Evolutionary conservation across 1,140 invertebrate species (phyloP), one percentile per base, ranked within the genome.

Genomic region (Drosophila lowei): DNA sequence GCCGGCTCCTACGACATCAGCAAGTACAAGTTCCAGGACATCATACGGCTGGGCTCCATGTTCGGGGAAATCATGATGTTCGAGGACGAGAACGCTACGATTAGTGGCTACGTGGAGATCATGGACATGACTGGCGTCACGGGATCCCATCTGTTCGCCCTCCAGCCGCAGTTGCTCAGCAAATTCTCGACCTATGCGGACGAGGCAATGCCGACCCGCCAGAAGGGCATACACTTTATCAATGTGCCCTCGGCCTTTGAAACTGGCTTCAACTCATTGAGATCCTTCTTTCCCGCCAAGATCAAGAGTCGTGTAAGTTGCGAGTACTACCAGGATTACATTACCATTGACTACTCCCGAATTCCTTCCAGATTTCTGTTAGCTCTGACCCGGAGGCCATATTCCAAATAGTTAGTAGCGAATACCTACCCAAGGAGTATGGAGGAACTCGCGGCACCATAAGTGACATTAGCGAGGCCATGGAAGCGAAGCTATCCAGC

Each of bases 341-440:
- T 4, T 23, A 23, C 23, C 23, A 23, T 13, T 23, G 9, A 2
- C 18, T 18, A 16, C 6, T n/a, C 2, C 8, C 3, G 1, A 8
- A 16, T 8, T 5, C 7, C 8, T 15, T 65, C 7, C 25, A 91
- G 90, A 91, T 91, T 18, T 79, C 80, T 0, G 90, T 91, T 2
- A 79, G 64, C 43, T 81, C 90, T 3, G 73, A 75, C 54, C 76
- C 77, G 0, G 91, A 92, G 11, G 90, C 91, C 43, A 79, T 93
- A 9, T 79, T 77, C 23, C 88, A 93, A 59, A 89, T 88, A 53
- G 83, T 94, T 8, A 91, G 93, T 0, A 66, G 89, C 13, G 92
- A 93, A 8, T 88, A 92, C 18, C 66, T 94, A 15, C 94, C 94
- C 1, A 89, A 92, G 41, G 94, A 94, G 63, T 93, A 93, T 66